phyloP scores from a whole-genome alignment of 2,113 vertebrate genomes.

The Myodes glareolus region DNA sequence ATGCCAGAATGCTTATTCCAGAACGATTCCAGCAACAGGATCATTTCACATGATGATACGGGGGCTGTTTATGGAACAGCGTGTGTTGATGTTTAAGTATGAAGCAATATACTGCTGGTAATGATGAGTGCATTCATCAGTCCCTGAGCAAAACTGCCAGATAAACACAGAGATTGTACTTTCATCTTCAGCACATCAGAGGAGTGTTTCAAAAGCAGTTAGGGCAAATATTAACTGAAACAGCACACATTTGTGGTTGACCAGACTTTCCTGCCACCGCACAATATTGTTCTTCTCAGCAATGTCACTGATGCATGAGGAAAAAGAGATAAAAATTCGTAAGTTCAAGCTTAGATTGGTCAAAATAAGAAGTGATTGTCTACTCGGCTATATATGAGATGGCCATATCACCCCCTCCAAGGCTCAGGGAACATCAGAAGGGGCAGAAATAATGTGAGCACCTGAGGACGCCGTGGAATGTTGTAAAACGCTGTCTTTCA shows the following conservation, averaged over 20 bases:
- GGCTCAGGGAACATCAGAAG: neutral
- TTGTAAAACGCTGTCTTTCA: neutral
- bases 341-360: neutral
- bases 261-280: too few species aligned
- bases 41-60: constrained; percentile 67
- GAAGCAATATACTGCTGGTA: constrained; percentile 77
- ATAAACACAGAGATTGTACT: constrained; percentile 83
- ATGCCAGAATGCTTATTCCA: neutral
- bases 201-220: constrained; percentile 82
- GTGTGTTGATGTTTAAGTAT: constrained; percentile 70
- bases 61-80: constrained; percentile 56
- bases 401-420: neutral
- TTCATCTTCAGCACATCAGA: constrained; percentile 82
- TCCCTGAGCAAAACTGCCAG: constrained; percentile 83
- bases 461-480: neutral
- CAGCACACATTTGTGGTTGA: neutral
- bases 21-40: neutral
- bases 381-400: neutral
- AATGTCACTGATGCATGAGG: neutral
- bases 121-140: constrained; percentile 79
- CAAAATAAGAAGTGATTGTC: neutral
- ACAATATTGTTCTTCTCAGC: neutral
- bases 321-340: neutral
- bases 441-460: neutral
- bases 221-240: neutral